These are phyloP conservation scores for Albula glossodonta DNA, from an alignment of 2,113 vertebrate genomes.

Conservation along the genomic window DNA sequence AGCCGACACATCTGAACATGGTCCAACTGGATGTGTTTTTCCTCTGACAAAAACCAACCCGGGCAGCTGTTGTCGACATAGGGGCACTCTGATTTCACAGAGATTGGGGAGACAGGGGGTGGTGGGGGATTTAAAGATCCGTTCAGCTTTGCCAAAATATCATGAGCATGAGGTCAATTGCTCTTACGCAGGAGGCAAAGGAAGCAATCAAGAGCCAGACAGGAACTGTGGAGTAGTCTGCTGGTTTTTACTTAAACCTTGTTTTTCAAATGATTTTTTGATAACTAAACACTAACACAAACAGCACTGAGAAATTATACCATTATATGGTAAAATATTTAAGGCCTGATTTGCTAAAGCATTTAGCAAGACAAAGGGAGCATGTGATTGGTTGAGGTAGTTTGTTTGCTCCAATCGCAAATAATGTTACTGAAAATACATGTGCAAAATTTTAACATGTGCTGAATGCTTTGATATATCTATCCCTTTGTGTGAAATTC, in stretches of 20 bases:
- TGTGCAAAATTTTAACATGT: too few species aligned
- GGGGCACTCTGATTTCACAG: background rate
- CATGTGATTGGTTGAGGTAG: too few species aligned
- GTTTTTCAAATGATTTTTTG: too few species aligned
- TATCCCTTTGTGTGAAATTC: background rate
- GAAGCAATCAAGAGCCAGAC: background rate
- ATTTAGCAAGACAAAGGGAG: too few species aligned
- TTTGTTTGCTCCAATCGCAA: too few species aligned
- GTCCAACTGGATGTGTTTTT: background rate
- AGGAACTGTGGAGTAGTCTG: background rate
- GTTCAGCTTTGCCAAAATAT: background rate
- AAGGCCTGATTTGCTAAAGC: too few species aligned
- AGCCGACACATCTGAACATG: background rate
- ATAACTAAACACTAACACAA: too few species aligned
- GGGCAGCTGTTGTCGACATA: background rate
- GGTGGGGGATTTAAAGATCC: constrained; percentile 9
- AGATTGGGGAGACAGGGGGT: background rate
- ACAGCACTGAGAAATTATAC: too few species aligned
- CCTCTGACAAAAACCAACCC: background rate
- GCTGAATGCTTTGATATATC: too few species aligned
- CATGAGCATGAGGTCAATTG: background rate
- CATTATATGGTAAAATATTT: too few species aligned
- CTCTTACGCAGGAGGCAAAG: background rate
- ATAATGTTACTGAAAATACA: too few species aligned
- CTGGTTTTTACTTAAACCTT: background rate